A percentile compares a stretch with the other conserved stretches of the same genome.
These are phyloP conservation scores for Xenopus borealis DNA, from an alignment of 2,113 vertebrate genomes.

Conservation along the genomic window DNA sequence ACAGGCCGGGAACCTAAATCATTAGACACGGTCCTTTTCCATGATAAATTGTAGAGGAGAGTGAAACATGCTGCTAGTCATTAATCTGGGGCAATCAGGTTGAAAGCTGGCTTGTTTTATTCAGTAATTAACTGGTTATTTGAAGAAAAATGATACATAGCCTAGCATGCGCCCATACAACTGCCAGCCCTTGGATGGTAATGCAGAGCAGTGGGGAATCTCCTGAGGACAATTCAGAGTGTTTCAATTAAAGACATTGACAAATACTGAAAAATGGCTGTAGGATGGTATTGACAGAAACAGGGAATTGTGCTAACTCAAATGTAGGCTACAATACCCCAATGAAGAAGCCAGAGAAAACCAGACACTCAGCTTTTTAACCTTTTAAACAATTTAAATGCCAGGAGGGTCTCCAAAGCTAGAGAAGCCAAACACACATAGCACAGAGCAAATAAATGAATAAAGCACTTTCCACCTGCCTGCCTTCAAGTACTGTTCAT, in stretches of 20 bases:
- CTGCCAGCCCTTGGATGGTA: constrained; percentile 65
- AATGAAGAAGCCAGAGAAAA: background rate
- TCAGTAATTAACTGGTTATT: constrained; percentile 92
- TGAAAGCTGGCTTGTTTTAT: constrained; percentile 78
- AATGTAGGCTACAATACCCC: background rate
- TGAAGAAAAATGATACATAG: constrained; percentile 77
- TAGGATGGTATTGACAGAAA: constrained; percentile 63
- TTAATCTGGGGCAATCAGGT: constrained; percentile 93
- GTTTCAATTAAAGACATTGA: constrained; percentile 65
- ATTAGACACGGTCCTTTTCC: constrained; percentile 83
- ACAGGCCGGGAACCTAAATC: constrained; percentile 82
- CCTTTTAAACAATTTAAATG: background rate
- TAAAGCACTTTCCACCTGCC: background rate
- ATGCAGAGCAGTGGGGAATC: constrained; percentile 58
- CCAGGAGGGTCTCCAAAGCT: background rate
- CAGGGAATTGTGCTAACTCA: constrained; percentile 33
- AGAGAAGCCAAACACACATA: background rate
- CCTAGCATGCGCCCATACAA: constrained; percentile 67
- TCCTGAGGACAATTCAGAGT: constrained; percentile 62
- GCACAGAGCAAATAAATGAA: background rate
- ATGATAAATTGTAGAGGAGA: constrained; percentile 88
- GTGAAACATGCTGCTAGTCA: constrained; percentile 81
- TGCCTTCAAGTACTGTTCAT: too few relatives aligned
- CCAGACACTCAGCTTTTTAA: background rate
- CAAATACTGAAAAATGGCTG: constrained; percentile 69